Evolutionary conservation across 2,888 invertebrate genomes (phyloP), one percentile per base, ranked within the genome.

Genomic region (Eumerus sabulonum): DNA sequence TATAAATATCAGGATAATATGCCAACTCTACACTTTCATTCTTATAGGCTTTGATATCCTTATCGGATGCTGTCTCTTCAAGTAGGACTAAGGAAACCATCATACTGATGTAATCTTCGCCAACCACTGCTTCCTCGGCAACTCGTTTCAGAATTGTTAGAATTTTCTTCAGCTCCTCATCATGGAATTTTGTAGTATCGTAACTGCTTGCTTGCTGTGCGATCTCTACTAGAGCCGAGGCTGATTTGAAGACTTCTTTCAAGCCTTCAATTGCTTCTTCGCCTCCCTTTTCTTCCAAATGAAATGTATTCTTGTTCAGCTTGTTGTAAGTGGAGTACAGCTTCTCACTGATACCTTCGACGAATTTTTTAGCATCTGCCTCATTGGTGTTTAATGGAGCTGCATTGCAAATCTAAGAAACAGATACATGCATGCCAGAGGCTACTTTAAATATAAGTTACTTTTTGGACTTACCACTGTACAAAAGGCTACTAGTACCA

Each of bases 201-300:
- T 83, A 87, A 90, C 91, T 82, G 88, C 88, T 88, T 90, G 72
- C 93, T 92, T 40, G 93, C 91, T 51, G 93, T 82, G 74, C 90
- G 85, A 87, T 86, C 51, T 83, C 82, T 0, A 86, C 86, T 40
- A 87, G 81, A 63, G 86, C 87, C n/a, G 84, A 84, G 2, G 86
- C 84, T 44, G 86, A 86, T 2, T 82, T 83, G 59, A 85, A 84
- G 1, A 87, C 84, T 18, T 83, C 85, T 18, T 82, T 76, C 9
- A 86, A 51, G 64, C 84, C 86, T 0, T 82, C 70, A 71, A 86
- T 86, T n/a, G 85, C 83, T 1, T 83, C 84, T 3, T 85, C 85
- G 40, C 85, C 85, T 57, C 86, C 85, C 16, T 86, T 85, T 76
- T 85, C 85, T 40, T 85, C 81, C n/a, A 17, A 1, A 0, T n/a